phyloP scores from a whole-genome alignment of 2,113 vertebrate genomes.

The Canis aureus region DNA sequence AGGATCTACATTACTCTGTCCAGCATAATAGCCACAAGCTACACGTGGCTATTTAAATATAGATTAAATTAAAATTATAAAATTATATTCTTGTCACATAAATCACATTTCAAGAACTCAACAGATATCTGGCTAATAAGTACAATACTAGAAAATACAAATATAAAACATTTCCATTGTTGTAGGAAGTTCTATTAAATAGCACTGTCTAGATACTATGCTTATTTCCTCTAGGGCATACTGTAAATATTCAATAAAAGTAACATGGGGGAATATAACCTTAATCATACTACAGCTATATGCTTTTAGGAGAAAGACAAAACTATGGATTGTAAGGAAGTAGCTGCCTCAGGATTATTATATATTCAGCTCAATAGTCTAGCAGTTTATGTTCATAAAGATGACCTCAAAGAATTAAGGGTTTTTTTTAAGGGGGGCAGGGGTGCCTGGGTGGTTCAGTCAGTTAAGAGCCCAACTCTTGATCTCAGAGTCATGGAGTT shows the following conservation, averaged over 20 bases:
- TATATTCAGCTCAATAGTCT: not conserved
- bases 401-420: not conserved
- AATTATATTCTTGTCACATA: not conserved
- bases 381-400: not conserved
- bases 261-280: not conserved
- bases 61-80: slow-evolving; percentile 1
- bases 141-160: not conserved
- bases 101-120: not conserved
- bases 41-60: not conserved
- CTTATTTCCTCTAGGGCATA: not conserved
- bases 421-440: not conserved
- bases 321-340: not conserved
- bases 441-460: not conserved
- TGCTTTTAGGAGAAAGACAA: not conserved
- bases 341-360: not conserved
- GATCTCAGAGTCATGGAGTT: not conserved
- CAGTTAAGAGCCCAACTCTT: not conserved
- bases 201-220: not conserved
- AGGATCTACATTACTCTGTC: not conserved
- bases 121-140: not conserved
- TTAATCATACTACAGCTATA: not conserved
- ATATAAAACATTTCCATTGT: not conserved
- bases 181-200: not conserved
- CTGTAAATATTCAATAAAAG: not conserved
- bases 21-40: not conserved